Evolutionary conservation across 2,113 vertebrate species (phyloP).

Genomic region (Psophia crepitans): DNA sequence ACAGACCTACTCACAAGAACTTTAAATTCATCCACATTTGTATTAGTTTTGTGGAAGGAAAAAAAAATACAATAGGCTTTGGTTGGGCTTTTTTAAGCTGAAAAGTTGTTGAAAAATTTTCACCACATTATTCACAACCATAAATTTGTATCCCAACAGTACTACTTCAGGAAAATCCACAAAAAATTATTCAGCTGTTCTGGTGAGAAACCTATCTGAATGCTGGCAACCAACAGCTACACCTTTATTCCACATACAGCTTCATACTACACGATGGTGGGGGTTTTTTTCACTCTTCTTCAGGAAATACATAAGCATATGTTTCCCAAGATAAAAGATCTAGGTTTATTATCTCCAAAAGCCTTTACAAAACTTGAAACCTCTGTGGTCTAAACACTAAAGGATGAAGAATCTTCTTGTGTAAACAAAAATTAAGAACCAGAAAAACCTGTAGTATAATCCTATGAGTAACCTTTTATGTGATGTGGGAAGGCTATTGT

Average conservation of each 20-base stretch:
- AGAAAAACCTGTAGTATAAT: neutral
- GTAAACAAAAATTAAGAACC: slow-evolving; percentile 5
- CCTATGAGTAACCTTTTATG: neutral
- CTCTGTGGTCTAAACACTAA: neutral
- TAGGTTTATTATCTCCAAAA: neutral
- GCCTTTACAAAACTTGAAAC: neutral
- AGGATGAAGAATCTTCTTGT: neutral
- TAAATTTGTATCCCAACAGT: neutral
- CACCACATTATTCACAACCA: neutral
- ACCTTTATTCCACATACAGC: neutral
- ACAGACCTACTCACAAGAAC: neutral
- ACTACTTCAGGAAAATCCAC: neutral
- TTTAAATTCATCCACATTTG: neutral
- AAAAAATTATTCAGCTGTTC: neutral
- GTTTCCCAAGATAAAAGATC: neutral
- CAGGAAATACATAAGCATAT: neutral
- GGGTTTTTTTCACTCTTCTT: neutral
- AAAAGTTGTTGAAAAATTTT: neutral
- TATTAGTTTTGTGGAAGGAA: neutral
- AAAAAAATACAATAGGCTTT: neutral
- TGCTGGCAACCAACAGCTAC: neutral
- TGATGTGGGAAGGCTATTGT: neutral
- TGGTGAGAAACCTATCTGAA: neutral
- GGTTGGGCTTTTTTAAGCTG: neutral
- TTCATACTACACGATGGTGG: neutral